These are phyloP conservation scores for Mizuhopecten yessoensis DNA, from an alignment of 1,140 invertebrate genomes.

Conservation along the genomic window DNA sequence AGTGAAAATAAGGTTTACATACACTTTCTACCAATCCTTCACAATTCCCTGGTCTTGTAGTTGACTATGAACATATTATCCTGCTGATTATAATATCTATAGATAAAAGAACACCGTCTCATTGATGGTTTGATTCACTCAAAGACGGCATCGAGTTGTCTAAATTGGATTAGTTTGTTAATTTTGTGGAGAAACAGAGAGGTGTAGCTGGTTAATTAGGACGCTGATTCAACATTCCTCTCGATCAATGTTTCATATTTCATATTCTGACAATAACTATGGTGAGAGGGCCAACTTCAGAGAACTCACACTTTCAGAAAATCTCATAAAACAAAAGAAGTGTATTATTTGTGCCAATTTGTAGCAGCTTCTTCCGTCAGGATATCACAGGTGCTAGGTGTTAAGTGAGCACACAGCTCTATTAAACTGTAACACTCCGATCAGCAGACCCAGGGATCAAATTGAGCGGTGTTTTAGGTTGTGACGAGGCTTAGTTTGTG, in stretches of 20 bases:
- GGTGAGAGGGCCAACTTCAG: background rate
- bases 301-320: background rate
- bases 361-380: background rate
- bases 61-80: background rate
- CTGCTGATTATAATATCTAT: background rate
- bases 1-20: background rate
- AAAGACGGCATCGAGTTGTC: constrained; percentile 11
- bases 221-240: constrained; percentile 4
- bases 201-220: background rate
- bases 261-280: background rate
- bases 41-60: background rate
- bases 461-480: background rate
- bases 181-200: background rate
- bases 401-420: background rate
- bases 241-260: background rate
- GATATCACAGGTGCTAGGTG: background rate
- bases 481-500: background rate
- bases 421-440: background rate
- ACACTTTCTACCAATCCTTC: background rate
- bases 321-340: constrained; percentile 33
- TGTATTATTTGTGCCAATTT: constrained; percentile 32
- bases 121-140: constrained; percentile 18
- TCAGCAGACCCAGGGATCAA: background rate
- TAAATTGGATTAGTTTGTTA: constrained; percentile 14
- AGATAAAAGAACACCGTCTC: background rate